Base-by-base conservation (phyloP, 2,888 invertebrate species). In the Drosophila pegasa region DNA sequence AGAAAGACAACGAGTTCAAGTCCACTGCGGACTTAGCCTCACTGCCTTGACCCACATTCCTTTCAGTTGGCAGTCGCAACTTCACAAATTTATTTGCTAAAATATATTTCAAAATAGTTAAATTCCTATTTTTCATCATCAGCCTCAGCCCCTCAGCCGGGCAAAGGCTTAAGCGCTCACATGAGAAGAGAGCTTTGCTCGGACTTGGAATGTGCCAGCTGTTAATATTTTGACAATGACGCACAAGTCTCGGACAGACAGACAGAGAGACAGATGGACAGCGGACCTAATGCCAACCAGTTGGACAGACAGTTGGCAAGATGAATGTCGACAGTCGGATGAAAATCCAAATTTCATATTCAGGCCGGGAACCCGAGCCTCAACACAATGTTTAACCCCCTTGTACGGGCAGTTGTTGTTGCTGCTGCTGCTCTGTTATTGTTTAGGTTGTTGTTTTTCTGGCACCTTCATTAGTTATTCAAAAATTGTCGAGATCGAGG, bases 381-480 rank as follows among this genome's bases (percentile, higher is more conserved):
- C 72, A 63, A 75, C 65, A 65, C 71, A 60, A 71, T 52, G 54
- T 69, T 60, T 55, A 74, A 72, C 78, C 64, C 68, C 52, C 79
- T 41, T 52, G 48, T 25, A 59, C 12, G 0, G 20, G 31, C 20
- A 18, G 59, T 51, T 59, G 47, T 52, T 35, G 41, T 37, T 59
- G 47, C 16, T 61, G 25, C 18, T 27, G 43, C 10, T 52, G 43
- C 20, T 38, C 31, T 64, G 60, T 82, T 88, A 71, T 88, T 86
- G 73, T 87, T 85, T 63, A 63, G 66, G 64, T 82, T 86, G 71
- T 71, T 78, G 76, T 85, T 78, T 69, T 74, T 68, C 74, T 83
- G 80, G 74, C 84, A 88, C 87, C 89, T 87, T 84, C 84, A 84
- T 88, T 84, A 88, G 85, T 88, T 88, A 84, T 88, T 88, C 84